A percentile compares a stretch with the other conserved stretches of the same genome.
These are phyloP conservation scores for Ailurus styani DNA, from an alignment of 2,113 vertebrate species.

Conservation along the genomic window DNA sequence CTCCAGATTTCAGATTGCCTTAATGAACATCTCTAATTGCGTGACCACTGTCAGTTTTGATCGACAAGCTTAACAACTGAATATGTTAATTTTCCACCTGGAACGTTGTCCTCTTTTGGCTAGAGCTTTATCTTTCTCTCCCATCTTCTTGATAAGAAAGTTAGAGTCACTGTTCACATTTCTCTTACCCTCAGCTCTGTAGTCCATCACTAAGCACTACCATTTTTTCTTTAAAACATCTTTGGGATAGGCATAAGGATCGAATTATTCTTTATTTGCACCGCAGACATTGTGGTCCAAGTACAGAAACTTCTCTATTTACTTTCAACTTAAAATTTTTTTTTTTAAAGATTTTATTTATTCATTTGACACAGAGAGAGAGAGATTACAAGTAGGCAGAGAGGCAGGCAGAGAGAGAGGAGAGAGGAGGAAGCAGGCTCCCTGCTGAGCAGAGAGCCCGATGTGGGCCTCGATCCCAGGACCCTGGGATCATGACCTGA, in stretches of 20 bases:
- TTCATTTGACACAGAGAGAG: too few relatives aligned
- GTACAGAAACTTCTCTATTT: constrained; percentile 1
- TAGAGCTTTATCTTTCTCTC: not conserved
- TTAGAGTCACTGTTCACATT: not conserved
- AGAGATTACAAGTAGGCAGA: too few relatives aligned
- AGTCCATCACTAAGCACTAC: not conserved
- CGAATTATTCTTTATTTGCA: constrained; percentile 30
- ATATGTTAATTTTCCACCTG: not conserved
- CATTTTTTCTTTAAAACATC: not conserved
- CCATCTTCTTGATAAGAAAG: not conserved
- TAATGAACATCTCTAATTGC: not conserved
- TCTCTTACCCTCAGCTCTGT: not conserved
- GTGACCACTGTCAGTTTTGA: not conserved
- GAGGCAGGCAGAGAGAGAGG: too few relatives aligned
- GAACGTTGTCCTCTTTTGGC: not conserved
- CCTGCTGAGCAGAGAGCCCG: too few relatives aligned
- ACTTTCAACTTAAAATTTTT: not conserved
- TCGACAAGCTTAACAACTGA: not conserved
- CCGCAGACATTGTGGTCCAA: not conserved
- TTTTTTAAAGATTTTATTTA: too few relatives aligned
- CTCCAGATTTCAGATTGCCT: not conserved
- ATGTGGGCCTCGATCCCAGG: too few relatives aligned
- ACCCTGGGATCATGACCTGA: too few relatives aligned
- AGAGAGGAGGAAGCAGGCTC: too few relatives aligned
- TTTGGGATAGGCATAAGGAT: not conserved